phyloP scores from a whole-genome alignment of 2,888 invertebrate genomes.

The Chrysotoxum bicinctum region DNA sequence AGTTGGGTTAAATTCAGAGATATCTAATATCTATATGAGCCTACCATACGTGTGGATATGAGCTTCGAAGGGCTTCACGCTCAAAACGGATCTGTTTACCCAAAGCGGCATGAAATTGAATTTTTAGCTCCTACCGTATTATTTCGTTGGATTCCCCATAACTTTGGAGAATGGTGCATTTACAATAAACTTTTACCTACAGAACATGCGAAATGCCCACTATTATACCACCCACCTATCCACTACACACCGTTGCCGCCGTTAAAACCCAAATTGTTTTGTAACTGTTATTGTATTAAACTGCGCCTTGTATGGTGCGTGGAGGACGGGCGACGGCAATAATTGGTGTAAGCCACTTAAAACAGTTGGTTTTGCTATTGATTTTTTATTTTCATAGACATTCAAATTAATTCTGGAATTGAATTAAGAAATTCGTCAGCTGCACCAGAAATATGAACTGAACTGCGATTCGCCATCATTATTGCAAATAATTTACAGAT shows the following conservation, averaged over 20 bases:
- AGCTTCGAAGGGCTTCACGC: slow-evolving; percentile 48
- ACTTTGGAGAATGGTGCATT: slow-evolving; percentile 19
- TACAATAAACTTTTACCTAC: slow-evolving; percentile 27
- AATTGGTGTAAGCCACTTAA: slow-evolving; percentile 60
- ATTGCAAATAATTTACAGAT: neutral
- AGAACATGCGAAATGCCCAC: slow-evolving; percentile 22
- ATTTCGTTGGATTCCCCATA: slow-evolving; percentile 20
- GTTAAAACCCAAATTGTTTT: slow-evolving; percentile 60
- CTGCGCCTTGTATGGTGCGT: neutral
- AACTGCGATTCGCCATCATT: neutral
- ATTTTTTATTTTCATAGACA: slow-evolving; percentile 37
- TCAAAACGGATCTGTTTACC: slow-evolving; percentile 65
- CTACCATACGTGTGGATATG: slow-evolving; percentile 20
- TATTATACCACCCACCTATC: neutral
- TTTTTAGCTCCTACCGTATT: slow-evolving; percentile 73
- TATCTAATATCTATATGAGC: neutral
- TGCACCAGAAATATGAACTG: slow-evolving; percentile 13
- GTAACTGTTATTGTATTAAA: slow-evolving; percentile 52
- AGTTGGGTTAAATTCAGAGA: neutral
- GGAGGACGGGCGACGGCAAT: neutral
- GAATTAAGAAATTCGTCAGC: slow-evolving; percentile 64
- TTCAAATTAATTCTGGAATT: slow-evolving; percentile 57
- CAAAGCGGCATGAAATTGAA: slow-evolving; percentile 79
- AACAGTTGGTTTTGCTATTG: slow-evolving; percentile 27
- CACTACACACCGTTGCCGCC: neutral